A percentile compares a stretch with the other conserved stretches of the same genome.
Conservation (phyloP, 2,797 vertebrate species). For the Tapera naevia region DNA sequence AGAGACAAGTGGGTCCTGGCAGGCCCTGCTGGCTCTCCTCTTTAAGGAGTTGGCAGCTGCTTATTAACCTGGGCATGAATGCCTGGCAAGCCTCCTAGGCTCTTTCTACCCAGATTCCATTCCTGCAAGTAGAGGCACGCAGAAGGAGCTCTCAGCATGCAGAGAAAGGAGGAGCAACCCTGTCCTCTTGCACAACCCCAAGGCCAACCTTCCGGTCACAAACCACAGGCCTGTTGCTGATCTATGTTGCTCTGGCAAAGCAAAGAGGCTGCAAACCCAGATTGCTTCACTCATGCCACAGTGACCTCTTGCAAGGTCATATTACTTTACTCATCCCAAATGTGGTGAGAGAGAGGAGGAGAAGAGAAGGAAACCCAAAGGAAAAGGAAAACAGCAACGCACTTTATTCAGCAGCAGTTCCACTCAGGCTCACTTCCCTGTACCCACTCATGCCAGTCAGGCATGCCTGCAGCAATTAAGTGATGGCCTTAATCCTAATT, state of each 20-base stretch:
- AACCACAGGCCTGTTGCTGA: neutral
- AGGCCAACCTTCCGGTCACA: neutral
- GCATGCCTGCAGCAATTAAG: neutral
- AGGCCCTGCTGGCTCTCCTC: neutral
- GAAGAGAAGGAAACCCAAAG: neutral
- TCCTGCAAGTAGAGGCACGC: neutral
- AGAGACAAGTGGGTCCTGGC: neutral
- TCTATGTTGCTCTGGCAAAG: neutral
- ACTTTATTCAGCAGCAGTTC: neutral
- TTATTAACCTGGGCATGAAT: neutral
- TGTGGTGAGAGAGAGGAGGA: neutral
- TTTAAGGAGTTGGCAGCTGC: neutral
- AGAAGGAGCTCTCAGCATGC: neutral
- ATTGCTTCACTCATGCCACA: neutral
- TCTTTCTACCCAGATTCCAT: neutral
- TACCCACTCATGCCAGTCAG: fast-evolving
- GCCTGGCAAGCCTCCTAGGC: neutral
- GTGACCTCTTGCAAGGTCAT: neutral
- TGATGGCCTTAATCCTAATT: neutral
- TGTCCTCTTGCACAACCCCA: neutral
- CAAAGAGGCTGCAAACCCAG: neutral
- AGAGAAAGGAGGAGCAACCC: neutral
- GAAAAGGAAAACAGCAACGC: fast-evolving
- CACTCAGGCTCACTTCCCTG: neutral
- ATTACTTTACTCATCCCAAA: neutral